Evolutionary conservation across 2,888 invertebrate genomes (phyloP).

Genomic region (Drosophila paramelanica): DNA sequence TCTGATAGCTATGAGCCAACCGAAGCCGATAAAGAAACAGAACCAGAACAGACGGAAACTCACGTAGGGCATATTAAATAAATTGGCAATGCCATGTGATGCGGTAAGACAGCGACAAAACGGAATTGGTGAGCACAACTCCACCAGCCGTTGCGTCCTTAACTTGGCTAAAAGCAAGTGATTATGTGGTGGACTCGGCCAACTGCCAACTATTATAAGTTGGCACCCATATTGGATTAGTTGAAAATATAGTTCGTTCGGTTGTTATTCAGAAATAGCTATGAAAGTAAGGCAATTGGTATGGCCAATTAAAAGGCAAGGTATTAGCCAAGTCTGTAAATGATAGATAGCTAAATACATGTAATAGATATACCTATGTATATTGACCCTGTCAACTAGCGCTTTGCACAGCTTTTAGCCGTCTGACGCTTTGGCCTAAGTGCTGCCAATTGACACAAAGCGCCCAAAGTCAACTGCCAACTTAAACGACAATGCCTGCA

Average conservation of each 20-base stretch:
- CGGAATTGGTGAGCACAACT: not conserved
- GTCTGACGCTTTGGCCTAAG: conserved; percentile 47
- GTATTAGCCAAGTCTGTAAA: not conserved
- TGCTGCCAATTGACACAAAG: conserved; percentile 59
- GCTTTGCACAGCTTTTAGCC: conserved; percentile 27
- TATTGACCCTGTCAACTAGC: conserved; percentile 23
- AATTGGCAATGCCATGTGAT: conserved; percentile 67
- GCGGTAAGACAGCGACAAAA: conserved; percentile 47
- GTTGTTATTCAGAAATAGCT: not conserved
- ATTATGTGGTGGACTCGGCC: conserved; percentile 20
- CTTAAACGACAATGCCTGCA: conserved; percentile 29
- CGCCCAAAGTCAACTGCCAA: conserved; percentile 53
- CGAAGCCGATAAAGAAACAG: conserved; percentile 17
- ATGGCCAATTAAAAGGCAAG: not conserved
- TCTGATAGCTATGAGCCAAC: conserved; percentile 4
- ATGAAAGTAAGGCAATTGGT: not conserved
- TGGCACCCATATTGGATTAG: conserved; percentile 1
- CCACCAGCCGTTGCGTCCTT: not conserved
- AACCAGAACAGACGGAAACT: conserved; percentile 47
- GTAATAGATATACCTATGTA: conserved; percentile 13
- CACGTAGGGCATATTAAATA: conserved; percentile 78
- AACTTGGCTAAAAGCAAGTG: conserved; percentile 20
- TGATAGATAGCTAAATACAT: conserved; percentile 5
- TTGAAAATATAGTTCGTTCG: not conserved
- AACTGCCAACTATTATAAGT: conserved; percentile 14